Conservation (phyloP, 2,113 vertebrate genomes). For the Forbesichthys papilliferus region DNA sequence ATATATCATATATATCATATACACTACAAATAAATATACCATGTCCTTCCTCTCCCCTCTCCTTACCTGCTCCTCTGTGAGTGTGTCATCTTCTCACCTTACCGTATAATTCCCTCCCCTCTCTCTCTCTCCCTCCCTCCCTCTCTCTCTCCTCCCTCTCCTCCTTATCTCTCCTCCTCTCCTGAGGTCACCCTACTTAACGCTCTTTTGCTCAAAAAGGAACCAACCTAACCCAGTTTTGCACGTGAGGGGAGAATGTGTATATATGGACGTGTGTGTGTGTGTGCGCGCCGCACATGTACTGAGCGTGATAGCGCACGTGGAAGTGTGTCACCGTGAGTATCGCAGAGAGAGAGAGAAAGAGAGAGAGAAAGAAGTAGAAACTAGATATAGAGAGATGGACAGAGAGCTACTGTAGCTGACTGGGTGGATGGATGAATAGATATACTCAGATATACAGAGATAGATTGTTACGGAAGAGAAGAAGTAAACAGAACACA, state of each 20-base stretch:
- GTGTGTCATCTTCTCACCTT: not conserved
- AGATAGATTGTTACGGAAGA: slow-evolving; percentile 37
- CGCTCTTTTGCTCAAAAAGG: slow-evolving; percentile 61
- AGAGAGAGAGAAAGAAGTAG: not conserved
- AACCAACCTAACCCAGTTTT: slow-evolving; percentile 74
- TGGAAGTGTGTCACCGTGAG: slow-evolving; percentile 59
- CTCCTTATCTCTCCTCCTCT: slow-evolving; percentile 49
- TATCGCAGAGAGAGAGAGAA: not conserved
- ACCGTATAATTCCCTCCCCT: not conserved
- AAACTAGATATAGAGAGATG: not conserved
- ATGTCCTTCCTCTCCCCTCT: too few species aligned
- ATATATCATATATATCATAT: too few species aligned
- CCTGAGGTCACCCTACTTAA: slow-evolving; percentile 74
- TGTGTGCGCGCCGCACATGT: not conserved
- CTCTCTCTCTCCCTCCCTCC: not conserved
- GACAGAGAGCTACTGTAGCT: not conserved
- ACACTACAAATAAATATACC: too few species aligned
- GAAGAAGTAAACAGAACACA: slow-evolving; percentile 36
- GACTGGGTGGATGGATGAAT: not conserved
- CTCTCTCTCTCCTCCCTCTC: slow-evolving; percentile 4
- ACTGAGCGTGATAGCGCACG: not conserved
- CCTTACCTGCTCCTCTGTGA: too few species aligned
- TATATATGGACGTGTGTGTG: not conserved
- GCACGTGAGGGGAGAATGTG: slow-evolving; percentile 25
- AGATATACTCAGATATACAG: slow-evolving; percentile 36